A percentile compares a stretch with the other conserved stretches of the same genome.
These are phyloP conservation scores for Dorcus hopei DNA, from an alignment of 2,888 invertebrate species.

Conservation along the genomic window DNA sequence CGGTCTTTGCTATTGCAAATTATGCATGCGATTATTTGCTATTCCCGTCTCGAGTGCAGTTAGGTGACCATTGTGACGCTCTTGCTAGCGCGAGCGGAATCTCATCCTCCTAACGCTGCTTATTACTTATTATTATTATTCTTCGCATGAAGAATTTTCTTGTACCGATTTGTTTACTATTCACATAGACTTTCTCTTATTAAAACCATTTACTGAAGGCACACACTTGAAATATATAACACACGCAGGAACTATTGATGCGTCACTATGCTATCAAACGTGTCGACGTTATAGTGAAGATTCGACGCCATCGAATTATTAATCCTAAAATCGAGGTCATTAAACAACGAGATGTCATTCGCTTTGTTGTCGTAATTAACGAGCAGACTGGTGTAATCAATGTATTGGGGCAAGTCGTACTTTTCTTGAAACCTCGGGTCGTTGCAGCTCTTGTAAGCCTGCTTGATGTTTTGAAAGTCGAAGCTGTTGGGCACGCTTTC, in stretches of 20 bases:
- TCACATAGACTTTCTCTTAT: neutral
- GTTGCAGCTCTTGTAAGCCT: conserved; percentile 17
- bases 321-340: conserved; percentile 46
- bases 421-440: conserved; percentile 15
- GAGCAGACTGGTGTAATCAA: conserved; percentile 42
- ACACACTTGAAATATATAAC: conserved; percentile 17
- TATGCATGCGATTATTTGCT: too few species aligned
- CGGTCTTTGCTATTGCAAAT: too few species aligned
- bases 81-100: too few species aligned
- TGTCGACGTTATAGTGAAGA: conserved; percentile 23
- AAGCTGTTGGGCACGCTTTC: conserved; percentile 22
- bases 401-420: conserved; percentile 37
- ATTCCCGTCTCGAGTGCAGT: too few species aligned
- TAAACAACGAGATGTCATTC: conserved; percentile 34
- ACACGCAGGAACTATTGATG: conserved; percentile 8
- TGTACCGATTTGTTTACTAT: neutral
- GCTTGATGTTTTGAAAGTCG: conserved; percentile 8
- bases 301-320: conserved; percentile 30
- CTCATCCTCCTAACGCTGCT: too few species aligned
- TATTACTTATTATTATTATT: too few species aligned
- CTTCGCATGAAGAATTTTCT: neutral
- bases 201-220: conserved; percentile 26
- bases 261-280: conserved; percentile 18
- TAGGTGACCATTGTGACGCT: too few species aligned
- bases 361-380: conserved; percentile 40